A percentile compares a stretch with the other conserved stretches of the same genome.
Conservation (phyloP, 2,113 vertebrate genomes). For the Girardinichthys multiradiatus region DNA sequence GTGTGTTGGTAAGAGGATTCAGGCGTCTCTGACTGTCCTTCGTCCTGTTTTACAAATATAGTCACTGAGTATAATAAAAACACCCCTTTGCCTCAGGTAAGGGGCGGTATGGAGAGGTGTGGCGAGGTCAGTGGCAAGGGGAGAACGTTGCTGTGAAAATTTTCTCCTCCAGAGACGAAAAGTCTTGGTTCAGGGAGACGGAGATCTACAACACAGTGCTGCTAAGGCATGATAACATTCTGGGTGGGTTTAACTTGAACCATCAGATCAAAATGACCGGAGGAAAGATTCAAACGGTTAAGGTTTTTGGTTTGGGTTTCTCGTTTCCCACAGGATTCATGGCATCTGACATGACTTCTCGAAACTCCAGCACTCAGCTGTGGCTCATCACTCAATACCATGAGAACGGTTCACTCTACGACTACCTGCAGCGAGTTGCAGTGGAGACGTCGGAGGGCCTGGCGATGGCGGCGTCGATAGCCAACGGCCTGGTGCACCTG, state of each 20-base stretch:
- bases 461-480: constrained; percentile 81
- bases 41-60: neutral
- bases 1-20: constrained; percentile 88
- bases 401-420: constrained; percentile 84
- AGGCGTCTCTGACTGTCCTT: too few relatives aligned
- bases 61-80: neutral
- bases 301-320: neutral
- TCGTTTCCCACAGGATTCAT: constrained; percentile 76
- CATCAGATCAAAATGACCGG: too few relatives aligned
- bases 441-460: constrained; percentile 81
- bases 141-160: constrained; percentile 86
- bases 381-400: constrained; percentile 87
- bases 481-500: constrained; percentile 82
- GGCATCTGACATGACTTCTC: constrained; percentile 86
- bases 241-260: constrained; percentile 70
- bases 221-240: constrained; percentile 83
- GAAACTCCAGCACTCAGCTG: constrained; percentile 86
- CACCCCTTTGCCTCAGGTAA: constrained; percentile 70
- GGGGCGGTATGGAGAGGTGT: constrained; percentile 84
- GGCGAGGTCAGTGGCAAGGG: constrained; percentile 86
- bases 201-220: constrained; percentile 87
- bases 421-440: constrained; percentile 82
- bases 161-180: constrained; percentile 85
- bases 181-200: constrained; percentile 85
- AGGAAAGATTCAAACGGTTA: neutral